Percentiles rank a stretch among this genome's conserved stretches.
Conservation (phyloP, 2,888 invertebrate genomes). For the Acleris literana region DNA sequence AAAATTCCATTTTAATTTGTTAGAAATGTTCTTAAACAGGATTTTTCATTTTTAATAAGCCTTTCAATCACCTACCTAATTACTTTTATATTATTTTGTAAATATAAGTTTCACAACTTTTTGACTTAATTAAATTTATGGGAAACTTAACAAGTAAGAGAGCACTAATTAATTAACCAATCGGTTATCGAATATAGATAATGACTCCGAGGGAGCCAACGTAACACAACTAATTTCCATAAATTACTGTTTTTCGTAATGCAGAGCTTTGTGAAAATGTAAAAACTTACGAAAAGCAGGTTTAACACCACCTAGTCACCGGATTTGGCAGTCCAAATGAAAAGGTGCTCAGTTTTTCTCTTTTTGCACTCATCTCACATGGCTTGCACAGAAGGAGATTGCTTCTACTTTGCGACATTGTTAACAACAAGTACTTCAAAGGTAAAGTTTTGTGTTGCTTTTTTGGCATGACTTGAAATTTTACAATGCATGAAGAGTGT, state of each 20-base stretch:
- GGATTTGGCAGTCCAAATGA: constrained; percentile 49
- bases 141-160: constrained; percentile 38
- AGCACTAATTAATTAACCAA: constrained; percentile 36
- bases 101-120: constrained; percentile 10
- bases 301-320: constrained; percentile 28
- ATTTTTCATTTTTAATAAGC: constrained; percentile 26
- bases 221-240: constrained; percentile 66
- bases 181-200: constrained; percentile 18
- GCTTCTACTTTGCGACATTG: constrained; percentile 72
- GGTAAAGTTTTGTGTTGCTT: constrained; percentile 81
- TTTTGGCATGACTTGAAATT: constrained; percentile 68
- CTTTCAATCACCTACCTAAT: constrained; percentile 9
- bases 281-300: constrained; percentile 35
- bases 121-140: constrained; percentile 24
- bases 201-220: constrained; percentile 38
- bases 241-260: constrained; percentile 42
- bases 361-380: constrained; percentile 71
- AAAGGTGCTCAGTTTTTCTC: constrained; percentile 54
- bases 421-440: constrained; percentile 67
- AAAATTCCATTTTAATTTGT: background rate
- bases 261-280: constrained; percentile 37
- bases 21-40: constrained; percentile 31
- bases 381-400: constrained; percentile 77
- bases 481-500: constrained; percentile 50
- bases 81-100: constrained; percentile 24